Evolutionary conservation across 2,113 vertebrate species (phyloP), one percentile per base, ranked within the genome.

Genomic region (Rynchops niger): DNA sequence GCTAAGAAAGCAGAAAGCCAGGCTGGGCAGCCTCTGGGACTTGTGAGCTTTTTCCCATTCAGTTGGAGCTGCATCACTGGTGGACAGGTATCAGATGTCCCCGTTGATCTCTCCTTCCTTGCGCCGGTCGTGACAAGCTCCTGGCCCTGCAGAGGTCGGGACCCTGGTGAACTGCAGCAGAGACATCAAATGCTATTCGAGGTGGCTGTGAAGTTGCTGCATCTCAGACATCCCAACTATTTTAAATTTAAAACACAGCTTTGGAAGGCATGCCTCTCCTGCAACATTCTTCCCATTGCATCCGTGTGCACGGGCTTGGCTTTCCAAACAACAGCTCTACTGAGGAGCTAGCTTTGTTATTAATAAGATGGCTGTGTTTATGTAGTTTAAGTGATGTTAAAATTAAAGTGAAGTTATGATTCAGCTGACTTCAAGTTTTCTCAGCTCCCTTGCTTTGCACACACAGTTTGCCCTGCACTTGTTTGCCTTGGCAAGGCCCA

Each of bases 401-500:
- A 97, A 97, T 95, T 94, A 76, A 97, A 95, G 67, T 77, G 88
- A 90, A 83, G 94, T 91, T 97, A 97, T 97, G 96, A 95, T 95
- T 97, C 93, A 80, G 45, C 76, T 92, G 90, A 92, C 91, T 97
- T 95, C 78, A 91, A 94, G 86, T 91, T 97, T 96, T 97, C 92
- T 91, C 92, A 94, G 90, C 50, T 73, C 90, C 91, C 82, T 83
- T 96, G 50, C 81, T 88, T 97, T 78, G 87, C 94, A 88, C 91
- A 86, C 82, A 95, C 91, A 88, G 53, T 94, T 94, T 95, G 91
- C 97, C 81, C 94, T 95, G 90, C 74, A 96, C 96, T 98, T 98
- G 97, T 98, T 98, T 98, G 96, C 94, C 92, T 98, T 98, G 98
- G 98, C 97, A 97, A 40, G 50, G 90, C 38, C 90, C 1, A 2